A percentile compares a stretch with the other conserved stretches of the same genome.
Conservation (phyloP, 2,888 invertebrate genomes). For the Oxyteleia sp. region DNA sequence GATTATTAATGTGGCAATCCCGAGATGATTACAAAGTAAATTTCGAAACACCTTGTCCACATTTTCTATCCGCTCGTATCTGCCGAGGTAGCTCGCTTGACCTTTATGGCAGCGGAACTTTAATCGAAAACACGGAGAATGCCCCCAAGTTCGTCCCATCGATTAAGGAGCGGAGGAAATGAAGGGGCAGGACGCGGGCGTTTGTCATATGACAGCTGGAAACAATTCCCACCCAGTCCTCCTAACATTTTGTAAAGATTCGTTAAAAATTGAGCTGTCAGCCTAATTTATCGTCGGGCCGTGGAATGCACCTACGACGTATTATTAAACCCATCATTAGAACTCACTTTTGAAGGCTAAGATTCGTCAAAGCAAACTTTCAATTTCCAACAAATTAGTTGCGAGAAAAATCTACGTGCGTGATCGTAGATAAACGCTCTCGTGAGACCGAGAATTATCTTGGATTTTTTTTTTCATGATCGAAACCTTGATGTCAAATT, state of each 20-base stretch:
- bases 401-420: constrained; percentile 39
- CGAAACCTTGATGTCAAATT: constrained; percentile 6
- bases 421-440: constrained; percentile 20
- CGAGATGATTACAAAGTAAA: constrained; percentile 59
- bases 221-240: constrained; percentile 57
- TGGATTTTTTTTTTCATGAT: constrained; percentile 21
- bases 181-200: constrained; percentile 61
- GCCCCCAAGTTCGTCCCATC: constrained; percentile 66
- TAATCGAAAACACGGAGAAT: constrained; percentile 68
- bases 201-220: constrained; percentile 70
- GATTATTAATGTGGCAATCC: constrained; percentile 57
- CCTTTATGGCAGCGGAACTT: constrained; percentile 61
- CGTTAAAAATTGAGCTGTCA: constrained; percentile 71
- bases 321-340: constrained; percentile 59
- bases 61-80: constrained; percentile 39
- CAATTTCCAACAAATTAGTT: constrained; percentile 47
- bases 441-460: constrained; percentile 27
- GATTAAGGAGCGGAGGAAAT: constrained; percentile 62
- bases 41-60: constrained; percentile 61
- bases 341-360: constrained; percentile 46
- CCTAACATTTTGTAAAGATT: constrained; percentile 57
- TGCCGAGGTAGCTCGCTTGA: constrained; percentile 43
- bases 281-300: constrained; percentile 59
- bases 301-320: constrained; percentile 42
- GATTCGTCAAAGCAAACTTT: constrained; percentile 60